Evolutionary conservation across 53 echinoderm and acorn worm genomes (phyloP).

Genomic region (Holothuria scabra): DNA sequence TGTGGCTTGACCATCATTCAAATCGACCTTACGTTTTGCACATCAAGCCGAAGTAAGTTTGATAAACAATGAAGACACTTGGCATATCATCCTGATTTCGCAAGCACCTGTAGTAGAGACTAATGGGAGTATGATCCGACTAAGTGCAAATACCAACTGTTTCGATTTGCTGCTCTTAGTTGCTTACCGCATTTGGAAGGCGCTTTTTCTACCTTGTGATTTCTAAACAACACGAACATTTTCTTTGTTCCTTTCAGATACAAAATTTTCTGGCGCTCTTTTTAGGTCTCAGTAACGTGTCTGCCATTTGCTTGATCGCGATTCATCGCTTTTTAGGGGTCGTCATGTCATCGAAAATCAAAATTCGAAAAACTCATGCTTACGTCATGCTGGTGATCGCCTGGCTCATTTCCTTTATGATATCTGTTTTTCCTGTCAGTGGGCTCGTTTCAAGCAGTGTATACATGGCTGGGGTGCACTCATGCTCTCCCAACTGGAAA

Average conservation of each 20-base stretch:
- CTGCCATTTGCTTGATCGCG: slow-evolving; percentile 14
- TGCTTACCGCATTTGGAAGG: too few species aligned
- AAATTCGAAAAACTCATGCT: background rate
- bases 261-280: slow-evolving; percentile 16
- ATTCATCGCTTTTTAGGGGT: slow-evolving; percentile 25
- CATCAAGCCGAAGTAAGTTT: too few species aligned
- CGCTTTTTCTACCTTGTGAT: too few species aligned
- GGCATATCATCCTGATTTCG: too few species aligned
- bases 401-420: background rate
- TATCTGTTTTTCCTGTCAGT: slow-evolving; percentile 18
- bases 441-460: slow-evolving; percentile 7
- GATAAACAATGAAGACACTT: too few species aligned
- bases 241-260: background rate
- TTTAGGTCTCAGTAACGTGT: slow-evolving; percentile 16
- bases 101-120: too few species aligned
- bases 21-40: too few species aligned
- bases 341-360: background rate
- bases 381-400: slow-evolving; percentile 7
- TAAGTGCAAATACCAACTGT: too few species aligned
- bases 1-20: too few species aligned
- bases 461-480: slow-evolving; percentile 17
- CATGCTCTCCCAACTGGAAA: slow-evolving; percentile 23
- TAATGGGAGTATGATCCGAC: too few species aligned
- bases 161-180: too few species aligned
- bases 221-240: background rate